Evolutionary conservation across 2,113 vertebrate species (phyloP).

Genomic region (Heteronetta atricapilla): DNA sequence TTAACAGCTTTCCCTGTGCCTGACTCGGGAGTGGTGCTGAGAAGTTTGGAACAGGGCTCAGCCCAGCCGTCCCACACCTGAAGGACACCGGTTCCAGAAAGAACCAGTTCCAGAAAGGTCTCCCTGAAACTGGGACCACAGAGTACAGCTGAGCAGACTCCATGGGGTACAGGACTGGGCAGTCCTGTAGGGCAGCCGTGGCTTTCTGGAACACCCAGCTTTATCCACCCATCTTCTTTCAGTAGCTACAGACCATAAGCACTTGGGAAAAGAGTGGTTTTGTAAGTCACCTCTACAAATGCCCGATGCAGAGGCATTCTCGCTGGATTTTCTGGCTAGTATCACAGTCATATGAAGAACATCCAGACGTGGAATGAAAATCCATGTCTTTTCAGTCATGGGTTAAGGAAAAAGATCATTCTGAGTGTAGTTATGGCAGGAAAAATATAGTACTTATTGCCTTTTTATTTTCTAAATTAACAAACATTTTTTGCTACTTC

Average conservation of each 20-base stretch:
- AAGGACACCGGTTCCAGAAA: not conserved
- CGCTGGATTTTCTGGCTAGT: not conserved
- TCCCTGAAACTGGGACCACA: not conserved
- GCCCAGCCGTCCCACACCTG: not conserved
- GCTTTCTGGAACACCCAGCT: not conserved
- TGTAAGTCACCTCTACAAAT: not conserved
- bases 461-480: not conserved
- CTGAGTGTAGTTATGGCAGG: not conserved
- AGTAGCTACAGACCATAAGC: not conserved
- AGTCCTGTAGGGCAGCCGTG: not conserved
- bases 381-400: not conserved
- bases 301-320: not conserved
- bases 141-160: not conserved
- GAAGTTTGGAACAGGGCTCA: not conserved
- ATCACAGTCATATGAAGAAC: not conserved
- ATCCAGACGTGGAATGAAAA: not conserved
- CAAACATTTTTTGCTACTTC: not conserved
- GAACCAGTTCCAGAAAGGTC: not conserved
- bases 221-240: not conserved
- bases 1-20: not conserved
- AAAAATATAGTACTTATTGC: accelerated
- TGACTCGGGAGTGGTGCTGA: not conserved
- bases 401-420: not conserved
- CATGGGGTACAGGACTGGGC: no score
- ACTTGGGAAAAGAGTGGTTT: not conserved